Evolutionary conservation across 2,113 vertebrate genomes (phyloP).

Genomic region (Ivindomyrus marchei): DNA sequence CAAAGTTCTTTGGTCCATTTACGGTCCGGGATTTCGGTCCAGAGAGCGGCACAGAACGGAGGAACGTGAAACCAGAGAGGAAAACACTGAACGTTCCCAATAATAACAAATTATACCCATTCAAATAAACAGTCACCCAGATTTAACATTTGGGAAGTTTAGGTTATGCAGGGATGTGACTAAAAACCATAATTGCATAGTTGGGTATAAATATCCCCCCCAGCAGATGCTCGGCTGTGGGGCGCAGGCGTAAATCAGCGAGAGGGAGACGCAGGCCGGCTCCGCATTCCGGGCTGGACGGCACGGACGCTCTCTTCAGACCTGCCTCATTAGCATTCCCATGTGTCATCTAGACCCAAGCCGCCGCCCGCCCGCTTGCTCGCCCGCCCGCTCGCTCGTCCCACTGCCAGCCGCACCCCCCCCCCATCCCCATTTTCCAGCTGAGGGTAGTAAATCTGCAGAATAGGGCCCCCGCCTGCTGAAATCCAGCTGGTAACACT

Average conservation of each 20-base stretch:
- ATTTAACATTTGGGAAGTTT: slow-evolving; percentile 31
- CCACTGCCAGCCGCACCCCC: neutral
- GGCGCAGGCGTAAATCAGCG: slow-evolving; percentile 42
- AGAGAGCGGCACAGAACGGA: neutral
- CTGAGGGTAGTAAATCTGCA: slow-evolving; percentile 13
- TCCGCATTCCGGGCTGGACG: neutral
- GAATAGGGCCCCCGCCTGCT: neutral
- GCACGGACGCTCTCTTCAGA: neutral
- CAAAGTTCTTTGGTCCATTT: neutral
- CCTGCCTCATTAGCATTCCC: slow-evolving; percentile 12
- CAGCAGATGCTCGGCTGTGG: slow-evolving; percentile 31
- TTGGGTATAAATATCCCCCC: slow-evolving; percentile 41
- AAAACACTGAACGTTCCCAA: neutral
- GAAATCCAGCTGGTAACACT: neutral
- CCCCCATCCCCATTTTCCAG: neutral
- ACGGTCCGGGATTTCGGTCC: neutral
- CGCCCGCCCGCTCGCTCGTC: neutral
- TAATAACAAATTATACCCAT: slow-evolving; percentile 21
- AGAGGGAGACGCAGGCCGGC: neutral
- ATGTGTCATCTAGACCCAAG: neutral
- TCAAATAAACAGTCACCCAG: slow-evolving; percentile 26
- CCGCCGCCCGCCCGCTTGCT: neutral
- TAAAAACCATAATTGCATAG: slow-evolving; percentile 42
- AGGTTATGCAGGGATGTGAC: slow-evolving; percentile 38
- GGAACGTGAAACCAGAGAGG: neutral